These are phyloP conservation scores for Sebastolobus altivelis DNA, from an alignment of 2,797 vertebrate genomes.

Conservation along the genomic window DNA sequence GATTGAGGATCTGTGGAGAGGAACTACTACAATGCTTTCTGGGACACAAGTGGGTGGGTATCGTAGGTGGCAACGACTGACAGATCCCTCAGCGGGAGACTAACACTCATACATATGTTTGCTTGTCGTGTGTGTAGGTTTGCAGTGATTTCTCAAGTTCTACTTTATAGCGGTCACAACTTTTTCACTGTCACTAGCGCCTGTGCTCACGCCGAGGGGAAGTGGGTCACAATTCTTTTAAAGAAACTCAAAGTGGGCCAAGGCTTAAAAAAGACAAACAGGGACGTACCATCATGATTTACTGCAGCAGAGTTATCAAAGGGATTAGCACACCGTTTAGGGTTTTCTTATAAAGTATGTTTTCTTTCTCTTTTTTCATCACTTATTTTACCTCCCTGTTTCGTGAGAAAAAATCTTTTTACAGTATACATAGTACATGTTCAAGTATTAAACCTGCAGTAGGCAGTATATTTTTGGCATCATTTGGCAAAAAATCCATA, in stretches of 20 bases:
- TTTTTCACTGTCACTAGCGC: constrained; percentile 50
- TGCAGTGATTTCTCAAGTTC: constrained; percentile 27
- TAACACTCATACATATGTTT: background rate
- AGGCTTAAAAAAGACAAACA: constrained; percentile 56
- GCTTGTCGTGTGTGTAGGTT: background rate
- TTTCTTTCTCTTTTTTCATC: background rate
- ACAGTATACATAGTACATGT: background rate
- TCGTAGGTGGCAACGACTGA: background rate
- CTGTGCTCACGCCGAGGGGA: constrained; percentile 19
- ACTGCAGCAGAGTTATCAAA: constrained; percentile 23
- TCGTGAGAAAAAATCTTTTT: background rate
- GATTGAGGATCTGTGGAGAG: background rate
- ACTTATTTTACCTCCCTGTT: background rate
- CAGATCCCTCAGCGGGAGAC: constrained; percentile 1
- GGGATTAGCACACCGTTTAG: constrained; percentile 5
- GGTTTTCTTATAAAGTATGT: constrained; percentile 7
- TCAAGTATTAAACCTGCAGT: background rate
- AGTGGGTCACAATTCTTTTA: constrained; percentile 58
- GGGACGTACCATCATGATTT: constrained; percentile 23
- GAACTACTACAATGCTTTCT: background rate
- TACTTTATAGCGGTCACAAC: constrained; percentile 20
- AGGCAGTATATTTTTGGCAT: too few species aligned
- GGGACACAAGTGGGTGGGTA: background rate
- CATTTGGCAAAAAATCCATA: too few species aligned
- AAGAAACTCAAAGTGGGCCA: constrained; percentile 60